Base-by-base conservation (phyloP, 2,113 vertebrate genomes). In the Gambusia holbrooki region DNA sequence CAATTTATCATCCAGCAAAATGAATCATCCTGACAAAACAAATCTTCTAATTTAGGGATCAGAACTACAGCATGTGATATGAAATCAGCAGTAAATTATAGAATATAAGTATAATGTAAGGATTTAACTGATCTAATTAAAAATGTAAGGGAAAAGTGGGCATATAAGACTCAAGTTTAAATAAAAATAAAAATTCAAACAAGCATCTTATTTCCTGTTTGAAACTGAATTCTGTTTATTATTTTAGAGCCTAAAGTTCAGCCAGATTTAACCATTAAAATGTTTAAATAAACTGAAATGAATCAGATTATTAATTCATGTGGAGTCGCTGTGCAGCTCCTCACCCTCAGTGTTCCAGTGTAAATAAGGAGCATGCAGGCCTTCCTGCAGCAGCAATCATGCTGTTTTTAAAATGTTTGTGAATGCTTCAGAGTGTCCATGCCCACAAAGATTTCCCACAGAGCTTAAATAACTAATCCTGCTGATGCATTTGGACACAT, bases 311-410 rank as follows among this genome's bases (percentile, higher is more conserved):
- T 70, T 40, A 76, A 29, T 64, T 54, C 27, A 33, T 27, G 27
- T 27, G 27, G 27, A 27, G 27, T n/a, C n/a, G n/a, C n/a, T n/a
- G n/a, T n/a, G n/a, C n/a, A n/a, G 62, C 32, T 32, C 15, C 73
- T 19, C 73, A 37, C 77, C 71, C 71, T 42, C 25, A 75, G 30
- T 69, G 30, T 33, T 42, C 35, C 67, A 73, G 64, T 17, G 28
- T 25, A 29, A 32, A 67, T 3, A 66, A 71, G 62, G 9, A 69
- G 73, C 63, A 73, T n/a, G 42, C 62, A 37, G 17, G 17, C 62
- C 12, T 30, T 66, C 32, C 17, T 71, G 22, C 28, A 71, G 30
- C 45, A 72, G 19, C 64, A 13, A 67, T 79, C 48, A 72, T 35
- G 32, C 45, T 48, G 45, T 7, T 19, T 48, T 7, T 58, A 64